Conservation (phyloP, 2,113 vertebrate species). For the Chaetorhynchus papuensis region DNA sequence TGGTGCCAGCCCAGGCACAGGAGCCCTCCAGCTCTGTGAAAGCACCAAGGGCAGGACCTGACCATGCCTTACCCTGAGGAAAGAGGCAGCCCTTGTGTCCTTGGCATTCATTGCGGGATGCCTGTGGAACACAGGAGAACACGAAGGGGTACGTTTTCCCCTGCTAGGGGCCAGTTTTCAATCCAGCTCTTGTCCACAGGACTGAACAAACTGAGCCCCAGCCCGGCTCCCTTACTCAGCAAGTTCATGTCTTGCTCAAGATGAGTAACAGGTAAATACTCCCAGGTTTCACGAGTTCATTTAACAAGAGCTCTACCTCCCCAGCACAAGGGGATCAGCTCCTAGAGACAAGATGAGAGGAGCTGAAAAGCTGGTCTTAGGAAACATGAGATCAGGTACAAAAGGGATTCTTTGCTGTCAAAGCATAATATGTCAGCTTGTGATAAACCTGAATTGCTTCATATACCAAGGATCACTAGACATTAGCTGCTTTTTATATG, state of each 20-base stretch:
- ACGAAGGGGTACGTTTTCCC: not conserved
- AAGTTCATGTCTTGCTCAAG: not conserved
- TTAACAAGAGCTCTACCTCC: conserved; percentile 1
- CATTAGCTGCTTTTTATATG: conserved; percentile 50
- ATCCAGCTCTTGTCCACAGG: not conserved
- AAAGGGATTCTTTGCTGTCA: conserved; percentile 58
- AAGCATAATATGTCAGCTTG: conserved; percentile 46
- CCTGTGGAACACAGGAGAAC: not conserved
- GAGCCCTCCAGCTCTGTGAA: not conserved
- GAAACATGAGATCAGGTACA: conserved; percentile 36
- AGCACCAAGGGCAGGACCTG: not conserved
- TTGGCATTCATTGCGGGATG: not conserved
- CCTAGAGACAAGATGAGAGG: conserved; percentile 53
- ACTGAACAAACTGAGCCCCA: not conserved
- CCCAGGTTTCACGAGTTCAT: not conserved
- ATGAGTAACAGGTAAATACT: not conserved
- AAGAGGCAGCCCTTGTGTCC: not conserved
- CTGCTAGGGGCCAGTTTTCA: not conserved
- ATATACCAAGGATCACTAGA: conserved; percentile 60
- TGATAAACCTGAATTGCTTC: conserved; percentile 44
- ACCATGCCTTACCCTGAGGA: not conserved
- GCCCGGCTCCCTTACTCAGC: not conserved
- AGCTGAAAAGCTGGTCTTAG: conserved; percentile 49
- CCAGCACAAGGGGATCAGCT: conserved; percentile 22
- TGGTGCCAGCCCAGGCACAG: not conserved